Percentiles rank a stretch among this genome's conserved stretches.
These are phyloP conservation scores for Chaetorhynchus papuensis DNA, from an alignment of 2,113 vertebrate genomes.

Conservation along the genomic window DNA sequence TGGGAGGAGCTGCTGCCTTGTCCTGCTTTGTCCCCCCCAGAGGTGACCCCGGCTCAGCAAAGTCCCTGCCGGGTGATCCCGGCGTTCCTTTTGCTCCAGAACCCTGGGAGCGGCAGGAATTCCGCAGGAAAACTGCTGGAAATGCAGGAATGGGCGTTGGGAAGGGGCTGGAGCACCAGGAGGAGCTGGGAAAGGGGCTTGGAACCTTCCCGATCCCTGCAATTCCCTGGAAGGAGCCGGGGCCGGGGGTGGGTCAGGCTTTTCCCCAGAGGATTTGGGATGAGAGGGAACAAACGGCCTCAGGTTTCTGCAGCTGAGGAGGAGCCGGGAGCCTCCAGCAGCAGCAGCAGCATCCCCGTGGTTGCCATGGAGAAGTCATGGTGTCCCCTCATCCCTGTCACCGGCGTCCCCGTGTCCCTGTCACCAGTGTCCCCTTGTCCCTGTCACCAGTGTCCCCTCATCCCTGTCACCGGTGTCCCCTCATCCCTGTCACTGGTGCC, in stretches of 20 bases:
- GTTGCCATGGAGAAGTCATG: not conserved
- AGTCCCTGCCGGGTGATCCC: not conserved
- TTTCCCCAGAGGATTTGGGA: not conserved
- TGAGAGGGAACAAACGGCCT: not conserved
- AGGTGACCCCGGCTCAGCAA: not conserved
- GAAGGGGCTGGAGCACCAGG: not conserved
- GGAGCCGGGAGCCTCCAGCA: not conserved
- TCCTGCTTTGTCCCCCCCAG: not conserved
- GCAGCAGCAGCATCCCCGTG: not conserved
- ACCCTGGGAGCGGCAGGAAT: fast-evolving
- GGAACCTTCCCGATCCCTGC: not conserved
- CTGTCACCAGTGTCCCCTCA: too few relatives aligned
- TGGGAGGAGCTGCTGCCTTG: not conserved
- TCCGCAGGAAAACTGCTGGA: not conserved
- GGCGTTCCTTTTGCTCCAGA: not conserved
- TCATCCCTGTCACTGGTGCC: too few relatives aligned
- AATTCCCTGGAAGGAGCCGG: not conserved
- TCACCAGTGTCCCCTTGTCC: too few relatives aligned
- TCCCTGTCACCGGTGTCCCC: too few relatives aligned
- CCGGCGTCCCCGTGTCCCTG: not conserved
- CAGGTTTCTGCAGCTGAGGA: not conserved
- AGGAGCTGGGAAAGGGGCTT: not conserved
- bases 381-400: not conserved
- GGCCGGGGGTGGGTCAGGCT: not conserved
- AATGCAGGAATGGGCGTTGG: not conserved